Conservation (phyloP, 2,113 vertebrate genomes). For the Hystrix cristata region DNA sequence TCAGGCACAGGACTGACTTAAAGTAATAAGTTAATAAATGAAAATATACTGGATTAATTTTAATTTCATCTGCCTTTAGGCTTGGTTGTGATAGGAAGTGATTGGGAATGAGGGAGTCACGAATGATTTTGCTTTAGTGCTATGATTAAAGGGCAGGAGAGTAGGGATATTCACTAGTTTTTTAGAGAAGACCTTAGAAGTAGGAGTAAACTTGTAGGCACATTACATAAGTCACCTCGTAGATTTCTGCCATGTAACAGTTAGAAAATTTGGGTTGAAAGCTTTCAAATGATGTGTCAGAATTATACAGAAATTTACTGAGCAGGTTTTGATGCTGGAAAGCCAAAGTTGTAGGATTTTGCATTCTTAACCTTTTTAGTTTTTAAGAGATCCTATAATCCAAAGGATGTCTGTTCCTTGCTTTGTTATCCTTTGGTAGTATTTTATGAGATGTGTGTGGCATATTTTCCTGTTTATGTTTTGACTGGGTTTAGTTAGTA, state of each 20-base stretch:
- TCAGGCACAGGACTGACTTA: not conserved
- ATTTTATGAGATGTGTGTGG: not conserved
- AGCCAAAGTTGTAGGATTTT: not conserved
- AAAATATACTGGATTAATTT: not conserved
- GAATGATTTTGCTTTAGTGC: not conserved
- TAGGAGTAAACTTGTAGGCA: not conserved
- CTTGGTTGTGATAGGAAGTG: not conserved
- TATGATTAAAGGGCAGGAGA: not conserved
- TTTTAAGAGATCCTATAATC: conserved; percentile 27
- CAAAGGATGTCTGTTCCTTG: not conserved
- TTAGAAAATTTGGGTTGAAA: not conserved
- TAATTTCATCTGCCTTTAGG: not conserved
- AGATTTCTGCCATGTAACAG: not conserved
- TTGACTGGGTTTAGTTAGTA: not conserved
- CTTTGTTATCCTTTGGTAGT: not conserved
- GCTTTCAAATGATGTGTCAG: not conserved
- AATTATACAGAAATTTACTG: conserved; percentile 6
- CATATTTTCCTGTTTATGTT: not conserved
- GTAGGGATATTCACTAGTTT: not conserved
- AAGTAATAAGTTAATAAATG: not conserved
- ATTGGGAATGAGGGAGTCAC: not conserved
- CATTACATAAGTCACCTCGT: not conserved
- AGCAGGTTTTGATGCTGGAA: not conserved
- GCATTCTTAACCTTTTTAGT: not conserved
- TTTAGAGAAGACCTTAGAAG: not conserved